These are phyloP conservation scores for Drosophila buzzatii DNA, from an alignment of 2,888 invertebrate genomes.

Conservation along the genomic window DNA sequence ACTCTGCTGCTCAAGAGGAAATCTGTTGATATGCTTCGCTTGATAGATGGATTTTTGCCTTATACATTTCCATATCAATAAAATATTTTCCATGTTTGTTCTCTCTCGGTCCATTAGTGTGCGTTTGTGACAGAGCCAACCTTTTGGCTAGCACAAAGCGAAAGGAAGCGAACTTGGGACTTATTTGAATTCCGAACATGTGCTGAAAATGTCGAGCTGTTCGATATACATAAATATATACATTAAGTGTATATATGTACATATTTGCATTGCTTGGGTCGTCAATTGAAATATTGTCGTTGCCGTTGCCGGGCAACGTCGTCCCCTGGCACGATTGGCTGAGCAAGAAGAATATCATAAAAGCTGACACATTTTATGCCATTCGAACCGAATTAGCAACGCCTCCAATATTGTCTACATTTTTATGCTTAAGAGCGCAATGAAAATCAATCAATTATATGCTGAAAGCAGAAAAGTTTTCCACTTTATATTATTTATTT, in stretches of 20 bases:
- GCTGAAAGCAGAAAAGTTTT: conserved; percentile 13
- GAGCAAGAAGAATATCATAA: conserved; percentile 38
- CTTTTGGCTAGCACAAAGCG: neutral
- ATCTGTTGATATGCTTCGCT: conserved; percentile 5
- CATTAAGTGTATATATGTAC: conserved; percentile 7
- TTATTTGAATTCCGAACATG: conserved; percentile 22
- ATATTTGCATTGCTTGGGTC: conserved; percentile 23
- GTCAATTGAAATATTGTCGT: conserved; percentile 20
- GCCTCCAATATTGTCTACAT: conserved; percentile 26
- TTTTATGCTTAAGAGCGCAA: conserved; percentile 34
- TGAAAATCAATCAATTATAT: conserved; percentile 41
- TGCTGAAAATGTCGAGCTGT: conserved; percentile 1
- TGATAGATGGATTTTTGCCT: neutral
- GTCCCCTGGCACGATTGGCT: conserved; percentile 23
- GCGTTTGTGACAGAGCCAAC: neutral
- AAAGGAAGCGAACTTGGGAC: neutral
- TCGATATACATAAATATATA: conserved; percentile 13
- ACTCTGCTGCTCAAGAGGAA: neutral
- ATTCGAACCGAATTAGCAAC: conserved; percentile 22
- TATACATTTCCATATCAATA: conserved; percentile 17
- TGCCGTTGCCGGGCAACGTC: conserved; percentile 14
- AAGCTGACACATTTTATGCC: conserved; percentile 38
- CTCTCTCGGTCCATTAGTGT: conserved; percentile 6
- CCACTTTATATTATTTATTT: conserved; percentile 2
- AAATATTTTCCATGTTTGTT: conserved; percentile 7